phyloP scores from a whole-genome alignment of 2,797 vertebrate species.

The Crax fasciolata region DNA sequence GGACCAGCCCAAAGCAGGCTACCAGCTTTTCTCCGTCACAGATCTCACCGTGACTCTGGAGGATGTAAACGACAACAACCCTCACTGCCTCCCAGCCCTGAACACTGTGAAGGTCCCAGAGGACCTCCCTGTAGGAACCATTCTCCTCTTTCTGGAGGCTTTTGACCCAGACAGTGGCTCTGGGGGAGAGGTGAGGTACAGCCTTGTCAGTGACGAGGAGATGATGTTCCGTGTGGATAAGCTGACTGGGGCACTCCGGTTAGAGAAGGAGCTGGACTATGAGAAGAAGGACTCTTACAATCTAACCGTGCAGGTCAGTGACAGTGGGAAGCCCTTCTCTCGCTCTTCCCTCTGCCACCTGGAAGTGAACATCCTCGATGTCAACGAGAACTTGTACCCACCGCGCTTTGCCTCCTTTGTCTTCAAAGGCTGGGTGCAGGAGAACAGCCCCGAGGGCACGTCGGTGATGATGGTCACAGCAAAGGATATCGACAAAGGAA shows the following conservation, averaged over 20 bases:
- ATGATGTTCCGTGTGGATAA: constrained; percentile 89
- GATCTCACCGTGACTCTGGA: constrained; percentile 90
- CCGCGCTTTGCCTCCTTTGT: constrained; percentile 91
- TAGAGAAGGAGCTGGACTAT: constrained; percentile 94
- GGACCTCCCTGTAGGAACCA: constrained; percentile 89
- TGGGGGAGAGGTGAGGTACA: constrained; percentile 90
- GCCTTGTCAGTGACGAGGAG: constrained; percentile 86
- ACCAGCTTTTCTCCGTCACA: constrained; percentile 86
- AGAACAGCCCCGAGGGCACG: constrained; percentile 89
- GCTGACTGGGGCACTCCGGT: constrained; percentile 87
- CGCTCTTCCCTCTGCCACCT: constrained; percentile 92
- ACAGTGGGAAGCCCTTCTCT: constrained; percentile 89
- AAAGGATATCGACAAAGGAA: constrained; percentile 89
- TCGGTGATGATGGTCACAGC: constrained; percentile 87
- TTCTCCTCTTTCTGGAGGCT: constrained; percentile 92
- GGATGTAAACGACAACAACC: constrained; percentile 94
- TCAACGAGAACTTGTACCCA: constrained; percentile 94
- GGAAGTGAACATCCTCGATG: constrained; percentile 91
- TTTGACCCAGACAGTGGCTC: constrained; percentile 90
- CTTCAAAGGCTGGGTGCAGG: constrained; percentile 88
- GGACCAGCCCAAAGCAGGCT: constrained; percentile 88
- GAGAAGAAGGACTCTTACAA: constrained; percentile 91
- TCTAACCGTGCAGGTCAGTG: constrained; percentile 91
- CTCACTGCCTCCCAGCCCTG: constrained; percentile 88
- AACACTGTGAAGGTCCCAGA: constrained; percentile 92